phyloP scores from a whole-genome alignment of 1,140 invertebrate genomes.

The Panagrolaimus sp. region DNA sequence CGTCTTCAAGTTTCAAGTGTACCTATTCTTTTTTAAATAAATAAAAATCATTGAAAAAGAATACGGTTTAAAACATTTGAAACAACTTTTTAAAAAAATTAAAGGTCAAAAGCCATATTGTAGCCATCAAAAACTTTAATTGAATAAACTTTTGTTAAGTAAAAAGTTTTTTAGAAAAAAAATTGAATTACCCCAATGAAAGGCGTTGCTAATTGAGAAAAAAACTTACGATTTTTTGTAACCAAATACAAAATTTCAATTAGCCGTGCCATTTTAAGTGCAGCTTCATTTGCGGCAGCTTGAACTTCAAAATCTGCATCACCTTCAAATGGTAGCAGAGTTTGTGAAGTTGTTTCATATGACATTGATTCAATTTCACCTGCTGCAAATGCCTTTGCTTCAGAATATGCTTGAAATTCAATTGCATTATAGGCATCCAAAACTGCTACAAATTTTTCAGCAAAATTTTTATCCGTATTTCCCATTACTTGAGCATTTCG shows the following conservation, averaged over 20 bases:
- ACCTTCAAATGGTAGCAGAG: background rate
- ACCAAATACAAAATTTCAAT: constrained; percentile 44
- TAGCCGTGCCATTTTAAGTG: constrained; percentile 34
- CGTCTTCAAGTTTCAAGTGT: too few relatives aligned
- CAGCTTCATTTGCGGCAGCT: constrained; percentile 8
- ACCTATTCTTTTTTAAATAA: too few relatives aligned
- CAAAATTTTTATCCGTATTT: constrained; percentile 25
- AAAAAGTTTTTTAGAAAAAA: too few relatives aligned
- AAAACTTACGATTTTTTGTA: constrained; percentile 42
- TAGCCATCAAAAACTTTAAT: too few relatives aligned
- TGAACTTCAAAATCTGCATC: background rate
- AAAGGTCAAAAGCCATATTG: too few relatives aligned
- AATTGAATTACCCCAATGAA: too few relatives aligned
- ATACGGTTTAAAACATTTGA: too few relatives aligned
- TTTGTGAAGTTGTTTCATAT: background rate
- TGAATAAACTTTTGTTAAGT: too few relatives aligned
- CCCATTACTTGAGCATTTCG: constrained; percentile 39
- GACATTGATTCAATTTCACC: background rate
- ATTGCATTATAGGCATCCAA: background rate
- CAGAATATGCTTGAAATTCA: background rate
- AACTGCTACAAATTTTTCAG: constrained; percentile 8
- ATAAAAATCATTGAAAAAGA: too few relatives aligned
- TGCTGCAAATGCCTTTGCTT: background rate
- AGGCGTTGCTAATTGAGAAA: too few relatives aligned
- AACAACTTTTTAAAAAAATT: too few relatives aligned